Evolutionary conservation across 23 tunicate genomes (phyloP), one percentile per base, ranked within the genome.

Genomic region (Clavelina lepadiformis): DNA sequence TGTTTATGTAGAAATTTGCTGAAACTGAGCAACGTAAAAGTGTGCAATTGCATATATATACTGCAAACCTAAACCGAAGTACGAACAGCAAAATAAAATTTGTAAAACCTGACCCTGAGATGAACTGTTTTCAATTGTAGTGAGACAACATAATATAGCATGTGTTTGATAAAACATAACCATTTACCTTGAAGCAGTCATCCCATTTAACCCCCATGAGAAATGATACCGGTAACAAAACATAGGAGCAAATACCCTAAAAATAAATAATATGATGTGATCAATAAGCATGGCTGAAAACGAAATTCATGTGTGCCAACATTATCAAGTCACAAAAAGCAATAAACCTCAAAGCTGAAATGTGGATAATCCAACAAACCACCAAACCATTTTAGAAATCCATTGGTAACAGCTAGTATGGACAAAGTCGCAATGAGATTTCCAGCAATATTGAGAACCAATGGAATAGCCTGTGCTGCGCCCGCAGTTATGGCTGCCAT

Each of bases 401-500:
- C 87, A 35, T 80, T 80, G n/a, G 63, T 0, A 0, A 78, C 87
- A 61, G 87, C 87, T 15, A 80, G 61, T 28, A 80, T 36, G 24
- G 87, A 71, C 3, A 80, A 33, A 63, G 72, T 71, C 8, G 87
- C 87, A 27, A 80, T 63, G 26, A 80, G 31, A 52, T 80, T 80
- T 1, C 72, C 78, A 13, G 73, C 87, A 51, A 80, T 80, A 53
- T 80, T 80, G 33, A 80, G 33, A 0, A 80, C 87, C 29, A 80
- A 38, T 20, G 78, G 79, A n/a, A 80, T 51, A 0, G 87, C 87
- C 8, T 41, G 47, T n/a, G 78, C 61, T 4, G 87, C 87, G 22
- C 87, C 87, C n/a, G 26, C 71, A 36, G 38, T 61, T n/a, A 79
- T 79, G 5, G 87, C 87, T 61, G 72, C 87, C 6, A 80, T 72